Conservation (phyloP, 2,888 invertebrate species). For the Diplolepis rosae region DNA sequence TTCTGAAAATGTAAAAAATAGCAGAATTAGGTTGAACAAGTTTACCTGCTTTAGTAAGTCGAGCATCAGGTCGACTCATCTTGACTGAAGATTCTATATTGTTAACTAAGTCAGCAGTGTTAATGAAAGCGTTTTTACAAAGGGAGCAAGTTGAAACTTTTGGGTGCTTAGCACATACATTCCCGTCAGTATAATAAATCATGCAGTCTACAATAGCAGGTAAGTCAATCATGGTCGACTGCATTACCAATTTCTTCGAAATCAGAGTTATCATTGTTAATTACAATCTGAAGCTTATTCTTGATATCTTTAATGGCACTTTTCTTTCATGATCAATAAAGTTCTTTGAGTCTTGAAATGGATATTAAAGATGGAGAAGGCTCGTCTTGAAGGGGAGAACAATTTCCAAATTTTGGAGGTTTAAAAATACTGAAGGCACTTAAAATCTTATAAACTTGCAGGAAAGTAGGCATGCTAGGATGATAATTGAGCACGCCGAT, state of each 20-base stretch:
- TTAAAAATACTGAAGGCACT: neutral
- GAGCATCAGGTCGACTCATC: neutral
- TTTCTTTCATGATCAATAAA: neutral
- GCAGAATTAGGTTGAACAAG: neutral
- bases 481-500: no score
- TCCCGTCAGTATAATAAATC: neutral
- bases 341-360: neutral
- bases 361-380: neutral
- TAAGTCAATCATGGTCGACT: neutral
- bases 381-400: neutral
- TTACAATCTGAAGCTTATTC: neutral
- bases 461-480: slow-evolving; percentile 2
- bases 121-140: neutral
- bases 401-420: slow-evolving; percentile 13
- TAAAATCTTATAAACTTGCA: slow-evolving; percentile 11
- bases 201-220: neutral
- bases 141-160: neutral
- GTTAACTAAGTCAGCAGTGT: neutral
- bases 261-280: neutral
- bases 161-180: neutral
- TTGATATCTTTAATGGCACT: neutral
- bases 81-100: neutral
- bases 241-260: neutral
- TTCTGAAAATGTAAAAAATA: neutral
- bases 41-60: neutral